These are phyloP conservation scores for Conger conger DNA, from an alignment of 2,113 vertebrate genomes.

Conservation along the genomic window DNA sequence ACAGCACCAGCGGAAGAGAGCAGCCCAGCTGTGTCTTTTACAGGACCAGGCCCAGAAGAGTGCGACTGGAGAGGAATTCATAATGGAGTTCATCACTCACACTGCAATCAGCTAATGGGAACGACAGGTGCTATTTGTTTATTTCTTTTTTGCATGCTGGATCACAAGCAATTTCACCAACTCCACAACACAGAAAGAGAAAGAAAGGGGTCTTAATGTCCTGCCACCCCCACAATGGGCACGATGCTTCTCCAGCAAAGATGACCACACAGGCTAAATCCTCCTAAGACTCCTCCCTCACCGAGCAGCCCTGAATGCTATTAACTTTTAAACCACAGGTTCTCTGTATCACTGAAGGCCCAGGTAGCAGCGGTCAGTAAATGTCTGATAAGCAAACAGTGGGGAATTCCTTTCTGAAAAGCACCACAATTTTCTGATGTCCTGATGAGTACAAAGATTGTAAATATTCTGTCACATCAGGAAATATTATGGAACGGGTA, in stretches of 20 bases:
- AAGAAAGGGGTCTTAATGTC: conserved; percentile 17
- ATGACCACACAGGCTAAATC: conserved; percentile 2
- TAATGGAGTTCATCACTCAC: conserved; percentile 17
- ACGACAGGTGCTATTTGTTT: conserved; percentile 25
- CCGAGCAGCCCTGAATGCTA: conserved; percentile 1
- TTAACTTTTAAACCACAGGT: conserved; percentile 26
- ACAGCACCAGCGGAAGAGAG: conserved; percentile 7
- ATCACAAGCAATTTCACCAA: conserved; percentile 1
- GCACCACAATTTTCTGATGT: background rate
- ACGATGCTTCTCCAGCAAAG: background rate
- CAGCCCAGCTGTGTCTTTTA: conserved; percentile 21
- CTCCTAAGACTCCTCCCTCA: background rate
- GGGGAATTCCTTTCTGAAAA: background rate
- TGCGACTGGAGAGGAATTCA: conserved; percentile 21
- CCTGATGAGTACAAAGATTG: conserved; percentile 11
- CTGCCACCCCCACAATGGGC: conserved; percentile 13
- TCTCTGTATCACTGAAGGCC: conserved; percentile 21
- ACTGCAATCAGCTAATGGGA: conserved; percentile 20
- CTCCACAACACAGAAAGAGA: background rate
- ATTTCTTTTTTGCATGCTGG: conserved; percentile 1
- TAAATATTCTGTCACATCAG: background rate
- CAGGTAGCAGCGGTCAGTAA: background rate
- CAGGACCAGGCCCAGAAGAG: conserved; percentile 8
- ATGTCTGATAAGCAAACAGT: conserved; percentile 9
- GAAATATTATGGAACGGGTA: background rate